Evolutionary conservation across 2,888 invertebrate genomes (phyloP).

Genomic region (Pachycephus smyrnensis): DNA sequence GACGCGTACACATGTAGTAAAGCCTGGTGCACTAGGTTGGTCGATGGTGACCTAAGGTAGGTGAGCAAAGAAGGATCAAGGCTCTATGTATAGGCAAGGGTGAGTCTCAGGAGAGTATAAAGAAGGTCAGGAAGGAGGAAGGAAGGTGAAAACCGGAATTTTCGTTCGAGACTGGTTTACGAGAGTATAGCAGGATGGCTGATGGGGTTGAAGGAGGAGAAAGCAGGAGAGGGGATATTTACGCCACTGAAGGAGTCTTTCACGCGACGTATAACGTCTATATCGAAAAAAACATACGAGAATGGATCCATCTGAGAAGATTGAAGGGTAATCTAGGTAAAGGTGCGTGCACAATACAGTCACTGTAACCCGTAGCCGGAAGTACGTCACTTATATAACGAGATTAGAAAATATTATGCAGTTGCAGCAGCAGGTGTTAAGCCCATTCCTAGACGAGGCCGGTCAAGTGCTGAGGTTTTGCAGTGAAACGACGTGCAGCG

Average conservation of each 20-base stretch:
- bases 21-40: background rate
- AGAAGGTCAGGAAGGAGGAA: background rate
- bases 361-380: background rate
- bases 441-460: slow-evolving; percentile 64
- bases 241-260: background rate
- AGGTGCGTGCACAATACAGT: background rate
- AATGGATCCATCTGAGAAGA: background rate
- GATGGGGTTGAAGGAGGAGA: background rate
- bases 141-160: background rate
- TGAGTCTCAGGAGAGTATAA: background rate
- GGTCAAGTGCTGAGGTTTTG: slow-evolving; percentile 51
- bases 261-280: background rate
- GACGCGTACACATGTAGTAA: background rate
- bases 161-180: background rate
- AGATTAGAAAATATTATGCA: slow-evolving; percentile 52
- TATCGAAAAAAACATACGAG: background rate
- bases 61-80: background rate
- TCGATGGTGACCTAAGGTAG: background rate
- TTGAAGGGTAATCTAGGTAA: background rate
- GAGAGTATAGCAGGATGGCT: background rate
- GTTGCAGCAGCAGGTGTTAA: slow-evolving; percentile 50
- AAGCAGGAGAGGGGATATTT: background rate
- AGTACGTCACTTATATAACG: slow-evolving; percentile 6
- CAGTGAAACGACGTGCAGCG: slow-evolving; percentile 32
- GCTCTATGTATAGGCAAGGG: too few species aligned